Evolutionary conservation across 2,113 vertebrate genomes (phyloP), one percentile per base, ranked within the genome.

Genomic region (Globicephala melas): DNA sequence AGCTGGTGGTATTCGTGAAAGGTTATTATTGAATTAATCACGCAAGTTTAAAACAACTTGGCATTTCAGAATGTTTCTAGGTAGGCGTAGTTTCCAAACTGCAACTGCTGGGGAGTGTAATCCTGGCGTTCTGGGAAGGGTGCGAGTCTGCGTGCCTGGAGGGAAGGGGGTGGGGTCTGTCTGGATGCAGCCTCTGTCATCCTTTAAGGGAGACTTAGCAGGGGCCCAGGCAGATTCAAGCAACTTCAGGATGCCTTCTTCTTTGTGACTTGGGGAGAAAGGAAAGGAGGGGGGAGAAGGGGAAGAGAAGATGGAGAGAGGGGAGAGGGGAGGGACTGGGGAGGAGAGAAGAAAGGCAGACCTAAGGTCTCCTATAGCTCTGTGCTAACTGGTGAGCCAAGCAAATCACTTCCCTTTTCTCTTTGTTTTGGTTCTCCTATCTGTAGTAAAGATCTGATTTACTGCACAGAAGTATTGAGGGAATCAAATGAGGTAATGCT

Each of bases 21-120:
- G 98, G 98, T 98, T 98, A 98, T 97, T 97, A 98, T 97, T 97
- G 98, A 98, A 98, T 98, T 97, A 98, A 98, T 97, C 97, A 97
- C 82, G 97, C 92, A 94, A 97, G 97, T 98, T 97, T 98, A 97
- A 98, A 98, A 97, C 98, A 97, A 97, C 98, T 97, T 97, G 98
- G 98, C 98, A 98, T 98, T 98, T 98, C 96, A 88, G 97, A 98
- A 97, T 98, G 98, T 98, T 97, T 97, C 97, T 96, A 95, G 95
- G 98, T 97, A 96, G 97, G 98, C 94, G 95, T 98, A 95, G 95
- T 97, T 97, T 98, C 92, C 97, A 96, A 96, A 97, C 95, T 88
- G 95, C 97, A 71, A 92, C 92, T 97, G 97, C 96, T 83, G 80
- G 15, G 0, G 36, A 94, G 87, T 28, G 58, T 38, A 92, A 76